These are phyloP conservation scores for Camponotus fellah DNA, from an alignment of 2,888 invertebrate genomes.

Conservation along the genomic window DNA sequence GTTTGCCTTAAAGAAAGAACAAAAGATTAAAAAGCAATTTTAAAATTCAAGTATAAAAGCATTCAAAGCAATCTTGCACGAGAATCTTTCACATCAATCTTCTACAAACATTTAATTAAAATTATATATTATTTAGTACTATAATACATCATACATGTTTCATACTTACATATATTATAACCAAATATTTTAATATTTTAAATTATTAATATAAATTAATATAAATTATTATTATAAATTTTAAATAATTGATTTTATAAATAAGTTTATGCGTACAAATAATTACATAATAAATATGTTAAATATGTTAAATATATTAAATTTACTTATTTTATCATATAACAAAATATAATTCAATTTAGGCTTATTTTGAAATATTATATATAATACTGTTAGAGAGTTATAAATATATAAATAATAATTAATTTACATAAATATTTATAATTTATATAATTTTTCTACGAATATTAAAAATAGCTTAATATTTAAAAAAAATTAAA, in stretches of 20 bases:
- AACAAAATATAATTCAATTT: neutral
- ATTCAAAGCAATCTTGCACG: neutral
- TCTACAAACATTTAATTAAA: neutral
- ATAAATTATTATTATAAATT: neutral
- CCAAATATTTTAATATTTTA: neutral
- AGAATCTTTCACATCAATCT: neutral
- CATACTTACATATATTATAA: neutral
- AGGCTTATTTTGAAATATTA: neutral
- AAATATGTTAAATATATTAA: neutral
- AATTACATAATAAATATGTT: neutral
- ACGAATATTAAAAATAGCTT: neutral
- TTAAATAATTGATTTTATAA: neutral
- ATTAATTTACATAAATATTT: neutral
- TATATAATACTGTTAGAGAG: neutral
- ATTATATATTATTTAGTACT: neutral
- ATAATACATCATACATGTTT: neutral
- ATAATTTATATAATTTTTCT: neutral
- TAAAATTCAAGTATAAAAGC: neutral
- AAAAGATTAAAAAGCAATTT: slow-evolving; percentile 19
- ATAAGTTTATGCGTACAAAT: neutral
- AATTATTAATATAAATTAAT: too few relatives aligned
- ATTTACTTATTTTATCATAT: neutral
- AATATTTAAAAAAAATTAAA: neutral
- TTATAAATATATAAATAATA: neutral
- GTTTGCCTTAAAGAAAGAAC: neutral